Evolutionary conservation across 2,797 vertebrate species (phyloP).

Genomic region (Myotis planiceps): DNA sequence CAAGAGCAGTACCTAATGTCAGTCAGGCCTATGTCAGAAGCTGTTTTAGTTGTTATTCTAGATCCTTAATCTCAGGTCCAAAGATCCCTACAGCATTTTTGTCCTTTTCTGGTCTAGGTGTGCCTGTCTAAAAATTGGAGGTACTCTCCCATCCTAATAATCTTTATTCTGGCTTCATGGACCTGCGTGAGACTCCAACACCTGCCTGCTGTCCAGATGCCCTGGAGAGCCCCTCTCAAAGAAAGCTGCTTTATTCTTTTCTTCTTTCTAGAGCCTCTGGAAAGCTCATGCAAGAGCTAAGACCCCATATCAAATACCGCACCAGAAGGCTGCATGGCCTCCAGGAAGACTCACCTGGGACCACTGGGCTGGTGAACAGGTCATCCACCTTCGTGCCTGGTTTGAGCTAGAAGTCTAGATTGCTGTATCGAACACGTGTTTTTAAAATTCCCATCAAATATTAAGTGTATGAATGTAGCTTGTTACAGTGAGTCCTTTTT

Average conservation of each 20-base stretch:
- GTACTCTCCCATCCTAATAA: too few species aligned
- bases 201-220: neutral
- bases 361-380: neutral
- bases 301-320: neutral
- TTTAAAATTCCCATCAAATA: neutral
- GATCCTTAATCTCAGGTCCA: neutral
- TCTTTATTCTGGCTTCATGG: neutral
- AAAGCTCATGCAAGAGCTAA: neutral
- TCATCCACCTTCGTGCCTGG: neutral
- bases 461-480: neutral
- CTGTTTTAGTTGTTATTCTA: neutral
- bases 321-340: neutral
- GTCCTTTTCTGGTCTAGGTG: neutral
- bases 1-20: neutral
- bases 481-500: neutral
- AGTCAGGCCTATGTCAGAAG: neutral
- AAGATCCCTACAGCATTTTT: neutral
- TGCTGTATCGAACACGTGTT: neutral
- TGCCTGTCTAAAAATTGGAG: neutral
- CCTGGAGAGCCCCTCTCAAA: neutral
- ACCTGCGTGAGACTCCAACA: accelerated
- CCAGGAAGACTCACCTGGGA: neutral
- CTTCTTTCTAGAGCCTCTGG: neutral
- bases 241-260: neutral
- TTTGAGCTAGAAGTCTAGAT: neutral